A percentile compares a stretch with the other conserved stretches of the same genome.
phyloP scores from a whole-genome alignment of 2,888 invertebrate species.

The Germaria angustata region DNA sequence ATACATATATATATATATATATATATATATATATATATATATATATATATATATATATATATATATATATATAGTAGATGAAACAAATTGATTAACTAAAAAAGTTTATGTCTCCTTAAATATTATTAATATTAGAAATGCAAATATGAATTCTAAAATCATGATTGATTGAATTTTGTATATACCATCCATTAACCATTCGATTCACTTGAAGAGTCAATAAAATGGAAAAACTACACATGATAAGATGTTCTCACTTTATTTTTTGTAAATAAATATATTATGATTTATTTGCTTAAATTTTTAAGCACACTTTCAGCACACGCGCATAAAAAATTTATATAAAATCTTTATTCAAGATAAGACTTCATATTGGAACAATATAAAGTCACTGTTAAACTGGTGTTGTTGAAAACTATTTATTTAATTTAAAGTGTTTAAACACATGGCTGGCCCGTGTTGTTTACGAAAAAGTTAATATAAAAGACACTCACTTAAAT shows the following conservation, averaged over 20 bases:
- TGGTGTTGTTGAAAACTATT: neutral
- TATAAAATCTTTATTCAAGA: constrained; percentile 6
- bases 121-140: constrained; percentile 9
- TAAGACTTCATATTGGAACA: constrained; percentile 18
- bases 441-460: constrained; percentile 19
- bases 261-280: neutral
- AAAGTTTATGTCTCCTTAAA: neutral
- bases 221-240: neutral
- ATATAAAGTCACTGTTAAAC: constrained; percentile 32
- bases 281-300: constrained; percentile 38
- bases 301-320: constrained; percentile 62
- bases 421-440: constrained; percentile 26
- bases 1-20: too few relatives aligned
- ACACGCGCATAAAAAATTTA: constrained; percentile 25
- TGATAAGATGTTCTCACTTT: constrained; percentile 25
- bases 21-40: too few relatives aligned
- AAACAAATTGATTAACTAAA: neutral
- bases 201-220: constrained; percentile 41
- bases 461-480: neutral
- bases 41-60: too few relatives aligned
- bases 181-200: constrained; percentile 3
- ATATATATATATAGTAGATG: too few relatives aligned
- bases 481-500: neutral
- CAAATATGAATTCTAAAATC: constrained; percentile 16
- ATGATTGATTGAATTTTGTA: neutral